Evolutionary conservation across 2,888 invertebrate species (phyloP).

Genomic region (Tetranychus truncatus): DNA sequence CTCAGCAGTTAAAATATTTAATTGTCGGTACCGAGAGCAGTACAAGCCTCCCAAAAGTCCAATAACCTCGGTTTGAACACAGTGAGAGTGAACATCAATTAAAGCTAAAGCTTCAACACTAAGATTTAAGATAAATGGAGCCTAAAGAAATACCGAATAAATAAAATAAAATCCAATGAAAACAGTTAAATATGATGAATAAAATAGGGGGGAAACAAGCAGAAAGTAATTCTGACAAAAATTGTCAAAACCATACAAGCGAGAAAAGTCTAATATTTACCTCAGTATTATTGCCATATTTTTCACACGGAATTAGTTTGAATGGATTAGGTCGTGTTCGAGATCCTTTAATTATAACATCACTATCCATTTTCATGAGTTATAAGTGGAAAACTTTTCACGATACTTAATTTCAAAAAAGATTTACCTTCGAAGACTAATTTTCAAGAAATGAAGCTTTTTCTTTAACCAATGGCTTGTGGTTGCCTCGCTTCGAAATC

Average conservation of each 20-base stretch:
- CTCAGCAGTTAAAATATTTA: slow-evolving; percentile 41
- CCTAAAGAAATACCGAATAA: slow-evolving; percentile 34
- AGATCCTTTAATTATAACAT: slow-evolving; percentile 9
- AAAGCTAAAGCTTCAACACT: slow-evolving; percentile 37
- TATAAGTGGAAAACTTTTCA: too few relatives aligned
- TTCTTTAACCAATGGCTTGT: too few relatives aligned
- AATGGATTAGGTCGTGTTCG: slow-evolving; percentile 32
- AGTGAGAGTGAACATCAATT: slow-evolving; percentile 52
- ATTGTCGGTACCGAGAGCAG: slow-evolving; percentile 30
- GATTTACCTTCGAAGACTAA: too few relatives aligned
- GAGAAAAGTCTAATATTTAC: slow-evolving; percentile 10
- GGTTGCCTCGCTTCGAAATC: too few relatives aligned
- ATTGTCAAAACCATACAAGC: neutral
- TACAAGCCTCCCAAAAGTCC: slow-evolving; percentile 48
- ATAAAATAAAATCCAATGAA: neutral
- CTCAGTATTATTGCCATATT: slow-evolving; percentile 15
- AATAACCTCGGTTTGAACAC: slow-evolving; percentile 52
- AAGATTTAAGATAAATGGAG: slow-evolving; percentile 38
- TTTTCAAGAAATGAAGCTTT: too few relatives aligned
- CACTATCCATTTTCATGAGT: neutral
- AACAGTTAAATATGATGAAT: neutral
- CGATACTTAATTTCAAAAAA: too few relatives aligned
- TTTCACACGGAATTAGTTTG: slow-evolving; percentile 43
- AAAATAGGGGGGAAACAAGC: neutral
- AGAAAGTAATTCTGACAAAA: neutral